Evolutionary conservation across 1,140 invertebrate genomes (phyloP), one percentile per base, ranked within the genome.

Genomic region (fruit fly (Drosophila melanogaster)): DNA sequence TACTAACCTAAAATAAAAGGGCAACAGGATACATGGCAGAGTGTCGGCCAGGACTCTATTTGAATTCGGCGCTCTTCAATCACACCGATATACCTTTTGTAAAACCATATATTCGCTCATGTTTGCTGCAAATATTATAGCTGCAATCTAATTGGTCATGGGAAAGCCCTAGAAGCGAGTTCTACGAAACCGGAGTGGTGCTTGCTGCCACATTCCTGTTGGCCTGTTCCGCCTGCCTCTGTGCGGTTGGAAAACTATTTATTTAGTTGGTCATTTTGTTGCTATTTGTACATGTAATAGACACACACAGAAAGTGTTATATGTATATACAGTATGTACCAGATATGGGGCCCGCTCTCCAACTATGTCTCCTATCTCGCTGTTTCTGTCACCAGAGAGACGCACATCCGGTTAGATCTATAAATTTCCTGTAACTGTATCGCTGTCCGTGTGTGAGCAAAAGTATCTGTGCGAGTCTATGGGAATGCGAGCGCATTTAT

Each of bases 221-320:
- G 46, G 40, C 57, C 58, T 57, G 50, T 51, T 65, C 44, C 57
- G 37, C 57, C 71, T 57, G 51, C 69, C 76, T 60, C 26, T 60
- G 64, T 89, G 79, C 79, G 84, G 84, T 79, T 83, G 71, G 62
- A 80, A 89, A 89, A 89, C 84, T 89, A 89, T 89, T 89, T 89
- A 84, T 89, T 84, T 89, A 89, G 84, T 80, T 89, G 84, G 80
- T 84, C 84, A 89, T 89, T 89, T 89, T 90, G 84, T 70, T 83
- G 75, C 83, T 79, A 80, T 78, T 89, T 89, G 79, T 89, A 79
- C 81, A 84, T 89, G 79, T 90, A 89, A 84, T 89, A 89, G 79
- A 89, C 72, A 77, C 81, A 71, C 73, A 49, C 59, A 51, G 43
- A 59, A 72, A 71, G 53, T 71, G 66, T 71, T 71, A 60, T 46